Base-by-base conservation (phyloP, 2,797 vertebrate species). In the Phyllotis vaccarum region DNA sequence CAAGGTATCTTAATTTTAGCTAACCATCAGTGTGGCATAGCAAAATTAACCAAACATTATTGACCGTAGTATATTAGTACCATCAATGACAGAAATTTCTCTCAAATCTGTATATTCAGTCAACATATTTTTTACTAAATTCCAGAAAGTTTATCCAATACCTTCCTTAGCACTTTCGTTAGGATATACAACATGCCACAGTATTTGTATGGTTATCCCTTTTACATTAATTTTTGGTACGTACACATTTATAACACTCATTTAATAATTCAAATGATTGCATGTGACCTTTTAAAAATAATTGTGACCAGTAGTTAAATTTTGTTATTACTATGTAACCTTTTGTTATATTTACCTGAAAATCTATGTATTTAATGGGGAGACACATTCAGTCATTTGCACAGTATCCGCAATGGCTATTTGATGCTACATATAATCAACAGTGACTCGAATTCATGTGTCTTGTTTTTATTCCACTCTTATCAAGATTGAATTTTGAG, bases 391-490 rank as follows among this genome's bases (percentile, higher is more conserved):
- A 22, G 85, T 22, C 49, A 56, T 89, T 87, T 74, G 4, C 40
- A 80, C 31, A 29, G 11, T 16, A 64, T 52, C 10, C 11, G 87
- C 40, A 93, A 54, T 37, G 34, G 85, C 37, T 80, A 74, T 54
- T 83, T 82, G 37, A 75, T 90, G 56, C 60, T 79, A 8, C 12
- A 85, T 54, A 40, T 75, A 93, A 89, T 21, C 79, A 56, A 93
- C 75, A 78, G 24, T 40, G n/a, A 70, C 52, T 74, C 29, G 43
- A 70, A 95, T 14, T 16, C 68, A 14, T 46, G 14, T 17, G 21
- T 72, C 79, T 79, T 46, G 79, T 46, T 85, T 85, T 81, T 70
- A 68, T 21, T 70, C 34, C 9, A 83, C 10, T 79, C 60, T 86
- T 46, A 52, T n/a, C 68, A 88, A 68, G 5, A 17, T 70, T 66